Evolutionary conservation across 1,140 invertebrate genomes (phyloP).

Genomic region (Episyrphus balteatus): DNA sequence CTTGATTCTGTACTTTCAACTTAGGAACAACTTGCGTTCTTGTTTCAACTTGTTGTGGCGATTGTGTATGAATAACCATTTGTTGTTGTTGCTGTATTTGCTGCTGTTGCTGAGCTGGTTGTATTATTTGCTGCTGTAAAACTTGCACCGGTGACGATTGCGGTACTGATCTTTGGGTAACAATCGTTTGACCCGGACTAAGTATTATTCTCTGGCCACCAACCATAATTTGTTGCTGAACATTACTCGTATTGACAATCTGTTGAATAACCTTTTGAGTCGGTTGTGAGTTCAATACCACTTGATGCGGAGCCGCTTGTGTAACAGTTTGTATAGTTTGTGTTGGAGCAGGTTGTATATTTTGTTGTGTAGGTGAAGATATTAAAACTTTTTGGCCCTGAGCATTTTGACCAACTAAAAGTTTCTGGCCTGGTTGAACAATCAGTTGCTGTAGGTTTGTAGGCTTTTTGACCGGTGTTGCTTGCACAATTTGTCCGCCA

Average conservation of each 20-base stretch:
- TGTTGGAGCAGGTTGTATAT: slow-evolving; percentile 2
- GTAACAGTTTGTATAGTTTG: neutral
- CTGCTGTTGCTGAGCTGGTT: slow-evolving; percentile 5
- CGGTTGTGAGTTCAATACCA: slow-evolving; percentile 8
- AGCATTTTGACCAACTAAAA: slow-evolving; percentile 27
- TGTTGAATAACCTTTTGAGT: slow-evolving; percentile 34
- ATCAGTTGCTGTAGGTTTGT: slow-evolving; percentile 25
- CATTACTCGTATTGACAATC: slow-evolving; percentile 35
- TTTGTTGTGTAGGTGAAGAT: slow-evolving; percentile 11
- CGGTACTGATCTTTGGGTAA: slow-evolving; percentile 28
- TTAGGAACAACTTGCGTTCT: slow-evolving; percentile 11
- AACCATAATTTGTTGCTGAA: slow-evolving; percentile 34
- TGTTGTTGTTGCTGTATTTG: slow-evolving; percentile 10
- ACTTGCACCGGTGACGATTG: slow-evolving; percentile 27
- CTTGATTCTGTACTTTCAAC: slow-evolving; percentile 4
- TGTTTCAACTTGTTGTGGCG: slow-evolving; percentile 14
- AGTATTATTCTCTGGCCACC: slow-evolving; percentile 32
- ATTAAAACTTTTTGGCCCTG: slow-evolving; percentile 34
- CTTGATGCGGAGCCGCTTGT: slow-evolving; percentile 15
- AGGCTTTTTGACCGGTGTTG: slow-evolving; percentile 8
- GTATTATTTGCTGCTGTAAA: slow-evolving; percentile 34
- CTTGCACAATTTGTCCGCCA: slow-evolving; percentile 4
- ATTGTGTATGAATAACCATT: slow-evolving; percentile 16
- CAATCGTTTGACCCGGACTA: slow-evolving; percentile 33
- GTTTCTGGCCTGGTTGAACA: slow-evolving; percentile 27